Evolutionary conservation across 2,888 invertebrate genomes (phyloP), one percentile per base, ranked within the genome.

Genomic region (Xestia xanthographa): DNA sequence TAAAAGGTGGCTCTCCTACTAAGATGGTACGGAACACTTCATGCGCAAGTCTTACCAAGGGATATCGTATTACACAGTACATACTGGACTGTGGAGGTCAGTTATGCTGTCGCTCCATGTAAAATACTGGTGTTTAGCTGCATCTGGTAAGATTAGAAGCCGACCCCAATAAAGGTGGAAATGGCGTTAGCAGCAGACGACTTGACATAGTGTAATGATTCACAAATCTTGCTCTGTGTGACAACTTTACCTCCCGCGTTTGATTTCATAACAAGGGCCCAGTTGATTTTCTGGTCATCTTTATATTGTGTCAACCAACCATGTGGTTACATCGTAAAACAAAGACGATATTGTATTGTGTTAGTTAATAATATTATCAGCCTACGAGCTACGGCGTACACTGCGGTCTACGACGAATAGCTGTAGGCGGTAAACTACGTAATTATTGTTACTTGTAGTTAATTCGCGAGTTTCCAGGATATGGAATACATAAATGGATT

Each of bases 301-400:
- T 14, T 45, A 20, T 45, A 0, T 29, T 45, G 20, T 17, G n/a
- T 41, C 4, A 17, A 26, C 9, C 22, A 11, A 26, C 34, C 53
- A 66, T 48, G 53, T 73, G 66, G 66, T 80, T 45, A 62, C 53
- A 73, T 73, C 56, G 63, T 67, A 79, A 80, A 65, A 67, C 63
- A 50, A 73, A 56, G 62, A 17, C 17, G 58, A 38, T 66, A 74
- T 74, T 63, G 56, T 80, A 26, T 63, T 77, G 29, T 66, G 58
- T 43, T 48, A 67, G 50, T 26, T 34, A 50, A 48, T 60, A 26
- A 43, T 41, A 41, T 41, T 63, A 41, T 41, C 63, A 5, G 63
- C 41, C 63, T 63, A 63, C 63, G 17, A 41, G 41, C 41, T 41
- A 26, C 14, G n/a, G n/a, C 41, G 60, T 68, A 65, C 29, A 48